Conservation (phyloP, 2,888 invertebrate genomes). For the Stenchaetothrips biformis region DNA sequence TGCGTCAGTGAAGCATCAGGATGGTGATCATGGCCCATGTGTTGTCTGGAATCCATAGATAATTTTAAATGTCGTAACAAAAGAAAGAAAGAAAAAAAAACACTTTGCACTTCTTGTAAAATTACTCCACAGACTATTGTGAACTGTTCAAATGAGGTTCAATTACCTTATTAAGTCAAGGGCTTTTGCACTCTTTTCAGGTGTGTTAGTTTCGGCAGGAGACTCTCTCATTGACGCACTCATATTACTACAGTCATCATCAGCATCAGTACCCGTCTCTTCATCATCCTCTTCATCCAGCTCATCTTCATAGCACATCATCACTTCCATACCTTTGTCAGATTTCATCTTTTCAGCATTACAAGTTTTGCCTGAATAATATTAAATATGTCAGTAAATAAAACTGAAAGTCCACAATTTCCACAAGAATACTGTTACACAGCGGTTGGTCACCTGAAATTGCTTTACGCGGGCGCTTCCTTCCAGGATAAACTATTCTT, state of each 20-base stretch:
- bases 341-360: slow-evolving; percentile 30
- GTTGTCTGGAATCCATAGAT: neutral
- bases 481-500: neutral
- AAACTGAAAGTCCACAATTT: neutral
- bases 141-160: no score
- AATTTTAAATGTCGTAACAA: neutral
- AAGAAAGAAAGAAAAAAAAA: no score
- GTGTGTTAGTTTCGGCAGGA: slow-evolving; percentile 29
- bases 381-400: neutral
- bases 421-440: no score
- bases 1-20: slow-evolving; percentile 26
- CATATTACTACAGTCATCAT: slow-evolving; percentile 36
- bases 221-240: slow-evolving; percentile 34
- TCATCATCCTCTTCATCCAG: slow-evolving; percentile 42
- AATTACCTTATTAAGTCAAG: slow-evolving; percentile 32
- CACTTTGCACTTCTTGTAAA: no score
- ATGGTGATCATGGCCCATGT: neutral
- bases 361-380: neutral
- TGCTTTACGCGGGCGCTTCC: neutral
- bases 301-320: slow-evolving; percentile 32
- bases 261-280: slow-evolving; percentile 35
- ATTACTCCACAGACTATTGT: no score
- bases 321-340: slow-evolving; percentile 28
- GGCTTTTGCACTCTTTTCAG: slow-evolving; percentile 27
- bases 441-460: neutral